Percentiles rank a stretch among this genome's conserved stretches.
Conservation (phyloP, 2,888 invertebrate genomes). For the Agriopis marginaria region DNA sequence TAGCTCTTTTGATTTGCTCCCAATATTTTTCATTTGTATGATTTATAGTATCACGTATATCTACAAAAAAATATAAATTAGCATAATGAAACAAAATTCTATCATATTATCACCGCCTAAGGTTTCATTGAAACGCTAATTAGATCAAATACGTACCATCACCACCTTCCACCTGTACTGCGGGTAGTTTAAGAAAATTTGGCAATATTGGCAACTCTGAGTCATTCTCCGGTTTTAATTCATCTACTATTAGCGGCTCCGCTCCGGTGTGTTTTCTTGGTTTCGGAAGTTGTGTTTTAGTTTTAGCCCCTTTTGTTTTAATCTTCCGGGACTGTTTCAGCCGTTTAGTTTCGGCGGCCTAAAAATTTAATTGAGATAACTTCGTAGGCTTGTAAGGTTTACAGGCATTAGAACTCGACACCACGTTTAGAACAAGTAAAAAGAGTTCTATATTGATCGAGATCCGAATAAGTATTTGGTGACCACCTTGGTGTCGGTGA, state of each 20-base stretch:
- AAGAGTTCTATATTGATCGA: too few species aligned
- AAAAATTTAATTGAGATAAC: background rate
- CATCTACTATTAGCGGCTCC: background rate
- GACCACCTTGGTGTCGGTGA: too few species aligned
- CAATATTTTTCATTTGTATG: background rate
- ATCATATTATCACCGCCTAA: background rate
- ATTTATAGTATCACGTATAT: background rate
- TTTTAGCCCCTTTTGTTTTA: background rate
- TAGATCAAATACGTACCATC: background rate
- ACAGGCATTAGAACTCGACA: too few species aligned
- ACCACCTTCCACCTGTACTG: background rate
- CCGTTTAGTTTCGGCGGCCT: conserved; percentile 1
- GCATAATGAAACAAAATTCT: background rate
- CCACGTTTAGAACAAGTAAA: too few species aligned
- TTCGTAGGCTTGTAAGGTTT: background rate
- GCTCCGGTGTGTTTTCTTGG: background rate
- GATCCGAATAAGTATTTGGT: background rate
- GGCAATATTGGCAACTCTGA: background rate
- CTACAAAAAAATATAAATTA: conserved; percentile 3
- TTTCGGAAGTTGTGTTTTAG: background rate
- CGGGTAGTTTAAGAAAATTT: background rate
- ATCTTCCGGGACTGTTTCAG: background rate
- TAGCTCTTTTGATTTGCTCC: background rate
- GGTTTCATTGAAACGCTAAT: background rate
- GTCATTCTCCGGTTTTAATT: background rate